A percentile compares a stretch with the other conserved stretches of the same genome.
Conservation (phyloP, 2,888 invertebrate species). For the Cremastobaeus sp. region DNA sequence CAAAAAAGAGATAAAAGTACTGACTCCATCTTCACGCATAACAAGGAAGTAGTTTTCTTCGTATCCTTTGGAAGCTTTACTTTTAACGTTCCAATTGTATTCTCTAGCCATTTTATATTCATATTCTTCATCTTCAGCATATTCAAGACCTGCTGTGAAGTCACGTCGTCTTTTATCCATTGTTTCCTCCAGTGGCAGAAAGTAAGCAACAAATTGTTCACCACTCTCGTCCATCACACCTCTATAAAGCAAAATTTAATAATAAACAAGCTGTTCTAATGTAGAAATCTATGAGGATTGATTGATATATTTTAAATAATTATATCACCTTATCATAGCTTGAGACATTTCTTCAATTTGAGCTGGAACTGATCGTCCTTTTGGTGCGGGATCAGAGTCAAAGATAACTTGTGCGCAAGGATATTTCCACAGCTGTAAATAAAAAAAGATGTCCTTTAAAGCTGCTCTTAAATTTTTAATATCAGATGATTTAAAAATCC, state of each 20-base stretch:
- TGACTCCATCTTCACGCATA: constrained; percentile 88
- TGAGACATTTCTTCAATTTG: constrained; percentile 99
- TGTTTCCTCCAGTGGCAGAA: constrained; percentile 96
- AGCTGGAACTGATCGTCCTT: constrained; percentile 90
- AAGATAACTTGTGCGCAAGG: constrained; percentile 99
- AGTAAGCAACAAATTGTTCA: constrained; percentile 99
- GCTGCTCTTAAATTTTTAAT: constrained; percentile 18
- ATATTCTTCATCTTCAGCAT: constrained; percentile 94
- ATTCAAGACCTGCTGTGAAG: constrained; percentile 85
- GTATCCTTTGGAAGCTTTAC: constrained; percentile 95
- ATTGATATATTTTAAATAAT: background rate
- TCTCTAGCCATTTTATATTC: constrained; percentile 98
- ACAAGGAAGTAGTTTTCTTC: constrained; percentile 99
- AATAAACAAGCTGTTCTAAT: background rate
- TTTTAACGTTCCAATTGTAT: constrained; percentile 99
- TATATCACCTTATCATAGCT: constrained; percentile 93
- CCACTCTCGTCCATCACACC: constrained; percentile 99
- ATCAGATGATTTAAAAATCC: constrained; percentile 4
- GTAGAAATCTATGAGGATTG: background rate
- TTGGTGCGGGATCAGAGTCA: constrained; percentile 97
- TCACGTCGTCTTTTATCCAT: constrained; percentile 92
- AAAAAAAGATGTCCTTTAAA: too few relatives aligned
- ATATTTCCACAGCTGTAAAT: constrained; percentile 92
- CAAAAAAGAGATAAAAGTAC: constrained; percentile 40
- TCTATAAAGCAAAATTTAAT: constrained; percentile 79